These are phyloP conservation scores for Drosophila murphyi DNA, from an alignment of 1,140 invertebrate genomes.

Conservation along the genomic window DNA sequence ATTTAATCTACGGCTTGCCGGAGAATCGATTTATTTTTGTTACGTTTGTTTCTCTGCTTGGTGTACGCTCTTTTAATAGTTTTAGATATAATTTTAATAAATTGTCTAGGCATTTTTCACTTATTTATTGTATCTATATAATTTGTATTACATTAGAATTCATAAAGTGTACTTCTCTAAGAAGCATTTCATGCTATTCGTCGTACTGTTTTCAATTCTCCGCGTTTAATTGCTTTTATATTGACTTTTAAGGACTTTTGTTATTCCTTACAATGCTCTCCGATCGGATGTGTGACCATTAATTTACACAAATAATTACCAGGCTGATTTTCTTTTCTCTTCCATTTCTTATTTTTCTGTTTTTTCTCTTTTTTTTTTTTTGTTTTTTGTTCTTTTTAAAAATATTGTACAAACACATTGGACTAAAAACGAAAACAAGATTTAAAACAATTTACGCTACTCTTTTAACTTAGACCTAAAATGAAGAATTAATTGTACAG, in stretches of 20 bases:
- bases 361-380: too few species aligned
- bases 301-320: conserved; percentile 40
- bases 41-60: conserved; percentile 14
- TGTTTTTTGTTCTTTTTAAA: conserved; percentile 2
- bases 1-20: conserved; percentile 26
- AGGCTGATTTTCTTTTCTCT: conserved; percentile 8
- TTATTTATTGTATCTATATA: conserved; percentile 71
- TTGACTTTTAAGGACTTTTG: conserved; percentile 42
- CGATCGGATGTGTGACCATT: conserved; percentile 31
- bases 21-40: conserved; percentile 3
- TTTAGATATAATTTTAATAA: conserved; percentile 56
- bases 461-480: conserved; percentile 62
- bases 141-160: conserved; percentile 64
- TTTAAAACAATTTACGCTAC: conserved; percentile 71
- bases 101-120: conserved; percentile 66
- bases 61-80: conserved; percentile 1
- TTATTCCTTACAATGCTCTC: conserved; percentile 35
- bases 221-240: conserved; percentile 67
- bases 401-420: conserved; percentile 73
- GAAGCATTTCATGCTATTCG: conserved; percentile 79
- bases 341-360: conserved; percentile 4
- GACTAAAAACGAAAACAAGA: conserved; percentile 72
- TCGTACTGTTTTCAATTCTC: conserved; percentile 74
- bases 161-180: conserved; percentile 61
- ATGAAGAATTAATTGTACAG: conserved; percentile 53